A percentile compares a stretch with the other conserved stretches of the same genome.
Conservation (phyloP, 2,888 invertebrate species). For the Trachelus iudaicus region DNA sequence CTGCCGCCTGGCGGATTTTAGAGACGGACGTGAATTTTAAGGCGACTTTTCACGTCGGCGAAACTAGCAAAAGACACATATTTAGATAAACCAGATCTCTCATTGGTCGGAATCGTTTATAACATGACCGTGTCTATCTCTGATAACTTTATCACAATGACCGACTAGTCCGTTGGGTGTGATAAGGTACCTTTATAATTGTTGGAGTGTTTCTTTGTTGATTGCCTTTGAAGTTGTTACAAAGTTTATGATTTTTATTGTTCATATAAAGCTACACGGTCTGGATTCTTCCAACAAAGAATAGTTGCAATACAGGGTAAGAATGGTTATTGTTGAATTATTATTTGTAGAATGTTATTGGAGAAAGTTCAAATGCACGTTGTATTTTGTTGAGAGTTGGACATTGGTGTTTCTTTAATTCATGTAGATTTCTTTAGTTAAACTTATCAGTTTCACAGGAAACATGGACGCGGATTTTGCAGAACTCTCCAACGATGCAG, state of each 20-base stretch:
- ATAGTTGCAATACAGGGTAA: not conserved
- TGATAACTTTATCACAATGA: too few relatives aligned
- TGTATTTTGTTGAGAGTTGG: not conserved
- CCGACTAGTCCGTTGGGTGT: too few relatives aligned
- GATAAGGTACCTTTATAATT: too few relatives aligned
- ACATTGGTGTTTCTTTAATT: not conserved
- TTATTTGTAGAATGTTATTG: not conserved
- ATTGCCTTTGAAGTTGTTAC: not conserved
- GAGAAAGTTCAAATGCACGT: not conserved
- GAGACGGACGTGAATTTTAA: not conserved
- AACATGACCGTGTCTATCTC: too few relatives aligned
- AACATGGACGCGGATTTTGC: conserved; percentile 50
- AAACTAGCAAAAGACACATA: too few relatives aligned
- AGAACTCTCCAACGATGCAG: conserved; percentile 51
- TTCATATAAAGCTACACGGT: not conserved
- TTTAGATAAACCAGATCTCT: too few relatives aligned
- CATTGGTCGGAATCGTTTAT: too few relatives aligned
- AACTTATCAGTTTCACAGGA: not conserved
- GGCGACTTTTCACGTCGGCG: too few relatives aligned
- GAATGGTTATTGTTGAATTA: not conserved
- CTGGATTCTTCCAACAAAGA: not conserved
- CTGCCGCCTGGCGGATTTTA: not conserved
- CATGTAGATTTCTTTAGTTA: not conserved
- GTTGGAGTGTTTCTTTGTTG: too few relatives aligned
- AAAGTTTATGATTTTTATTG: not conserved